Conservation (phyloP, 1,140 invertebrate species). For the Drosophila ananassae region DNA sequence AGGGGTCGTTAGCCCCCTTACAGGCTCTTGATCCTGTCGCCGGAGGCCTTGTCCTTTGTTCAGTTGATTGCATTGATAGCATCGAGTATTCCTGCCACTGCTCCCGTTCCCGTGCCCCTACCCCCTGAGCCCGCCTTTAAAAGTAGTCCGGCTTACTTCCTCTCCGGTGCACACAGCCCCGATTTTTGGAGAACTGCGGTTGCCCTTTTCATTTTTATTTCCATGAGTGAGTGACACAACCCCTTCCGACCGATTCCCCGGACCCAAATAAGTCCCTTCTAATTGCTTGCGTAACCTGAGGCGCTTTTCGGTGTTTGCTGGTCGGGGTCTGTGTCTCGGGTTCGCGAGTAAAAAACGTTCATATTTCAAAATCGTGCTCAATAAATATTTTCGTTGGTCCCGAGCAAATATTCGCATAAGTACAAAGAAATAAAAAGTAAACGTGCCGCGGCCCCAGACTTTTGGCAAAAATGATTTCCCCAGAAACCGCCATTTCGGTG, state of each 20-base stretch:
- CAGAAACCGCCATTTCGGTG: constrained; percentile 48
- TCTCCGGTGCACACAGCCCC: constrained; percentile 50
- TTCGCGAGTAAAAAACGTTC: constrained; percentile 56
- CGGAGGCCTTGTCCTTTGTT: constrained; percentile 64
- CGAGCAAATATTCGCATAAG: constrained; percentile 51
- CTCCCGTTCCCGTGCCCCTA: constrained; percentile 1
- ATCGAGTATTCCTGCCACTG: constrained; percentile 21
- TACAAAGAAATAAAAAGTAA: constrained; percentile 43
- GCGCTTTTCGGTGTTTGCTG: constrained; percentile 18
- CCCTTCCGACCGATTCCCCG: constrained; percentile 19
- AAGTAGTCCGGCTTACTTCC: constrained; percentile 75
- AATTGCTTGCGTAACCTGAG: constrained; percentile 79
- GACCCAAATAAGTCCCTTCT: constrained; percentile 61
- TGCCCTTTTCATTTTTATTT: constrained; percentile 70
- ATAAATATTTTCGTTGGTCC: constrained; percentile 74
- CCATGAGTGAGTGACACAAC: constrained; percentile 55
- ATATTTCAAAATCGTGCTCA: constrained; percentile 81
- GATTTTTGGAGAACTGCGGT: constrained; percentile 25
- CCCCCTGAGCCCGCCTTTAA: constrained; percentile 14
- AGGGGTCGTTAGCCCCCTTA: constrained; percentile 46
- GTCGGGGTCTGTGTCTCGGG: constrained; percentile 1
- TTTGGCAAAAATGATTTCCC: constrained; percentile 56
- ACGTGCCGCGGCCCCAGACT: constrained; percentile 64
- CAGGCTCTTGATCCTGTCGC: constrained; percentile 36
- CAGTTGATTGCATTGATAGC: constrained; percentile 55